Base-by-base conservation (phyloP, 92 coral and sea anemone species). In the Epizoanthus fatuus region DNA sequence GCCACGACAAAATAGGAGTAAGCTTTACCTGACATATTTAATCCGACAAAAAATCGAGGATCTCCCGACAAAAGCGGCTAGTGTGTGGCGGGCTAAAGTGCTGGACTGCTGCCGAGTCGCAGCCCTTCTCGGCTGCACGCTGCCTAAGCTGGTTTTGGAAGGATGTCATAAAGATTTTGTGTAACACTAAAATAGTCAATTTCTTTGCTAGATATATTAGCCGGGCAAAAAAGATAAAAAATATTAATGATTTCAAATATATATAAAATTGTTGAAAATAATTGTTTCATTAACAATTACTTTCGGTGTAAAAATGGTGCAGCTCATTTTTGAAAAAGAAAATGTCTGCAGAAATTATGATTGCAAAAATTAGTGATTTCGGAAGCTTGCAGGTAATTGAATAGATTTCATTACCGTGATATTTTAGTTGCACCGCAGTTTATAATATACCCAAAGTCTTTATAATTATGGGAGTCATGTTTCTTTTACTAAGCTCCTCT, bases 251-350 rank as follows among this genome's bases (percentile, higher is more conserved):
- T 38, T 57, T 17, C 29, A 52, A 57, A 37, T 32, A 55, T 4
- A 57, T 75, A 74, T 38, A 74, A 74, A 74, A 55, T 54, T 56
- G 66, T 13, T 37, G 51, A 74, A 74, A 74, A 55, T 11, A 74
- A 32, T 22, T 74, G 13, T 55, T 72, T 72, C 37, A 12, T 72
- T 47, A 49, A 74, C 29, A 74, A 74, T 49, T 49, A 49, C 53
- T 49, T 47, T 49, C 53, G 9, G 58, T 32, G 80, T 74, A 74
- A 56, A 74, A 74, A 37, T 15, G 4, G 37, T 15, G 15, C 4
- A 56, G 32, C 15, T 57, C 38, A 35, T 29, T 38, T 54, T 29
- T 32, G 5, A 10, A 56, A 17, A 56, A 75, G 40, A n/a, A 75
- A 39, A 57, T n/a, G 63, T 37, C 39, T 37, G 80, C 53, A 49